Base-by-base conservation (phyloP, 2,888 invertebrate genomes). In the Nomada lathburiana region DNA sequence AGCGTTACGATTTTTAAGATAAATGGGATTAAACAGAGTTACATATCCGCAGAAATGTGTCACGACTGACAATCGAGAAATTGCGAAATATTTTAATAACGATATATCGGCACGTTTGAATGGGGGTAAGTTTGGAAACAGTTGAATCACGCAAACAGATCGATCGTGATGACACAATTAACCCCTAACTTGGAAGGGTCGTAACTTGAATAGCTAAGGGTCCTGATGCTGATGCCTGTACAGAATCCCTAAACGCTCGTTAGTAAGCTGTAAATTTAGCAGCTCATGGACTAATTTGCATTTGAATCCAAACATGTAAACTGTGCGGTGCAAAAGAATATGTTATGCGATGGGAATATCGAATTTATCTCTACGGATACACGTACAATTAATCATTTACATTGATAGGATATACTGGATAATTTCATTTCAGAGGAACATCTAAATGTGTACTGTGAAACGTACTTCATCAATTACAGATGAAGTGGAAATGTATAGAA, bases 151-250 rank as follows among this genome's bases (percentile, higher is more conserved):
- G 71, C 80, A 86, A 88, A 88, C 88, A 87, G 86, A 88, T 88
- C 86, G 86, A 84, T 88, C 78, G 71, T 82, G 71, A 87, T 87
- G 87, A 87, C 84, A 84, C 81, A 84, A 86, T 87, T 88, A 88
- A 86, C 82, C 80, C 80, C 63, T 74, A 83, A 86, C 83, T 78
- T 67, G 75, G 77, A 86, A 87, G 87, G 87, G 87, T 84, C 85
- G 73, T 69, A 62, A 80, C 83, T 84, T 87, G 84, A 86, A 87
- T 87, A 81, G 84, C 60, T 87, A 87, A 86, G 87, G 87, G 86
- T 82, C 50, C 74, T 55, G 74, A 47, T 44, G 74, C 55, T 64
- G 81, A 80, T 71, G 80, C 76, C 84, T 81, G 80, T 44, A 60
- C 82, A 80, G 87, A 86, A 88, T 87, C 83, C 78, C 87, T 88